Evolutionary conservation across 23 tunicate species (phyloP).

Genomic region (Botrylloides violaceus): DNA sequence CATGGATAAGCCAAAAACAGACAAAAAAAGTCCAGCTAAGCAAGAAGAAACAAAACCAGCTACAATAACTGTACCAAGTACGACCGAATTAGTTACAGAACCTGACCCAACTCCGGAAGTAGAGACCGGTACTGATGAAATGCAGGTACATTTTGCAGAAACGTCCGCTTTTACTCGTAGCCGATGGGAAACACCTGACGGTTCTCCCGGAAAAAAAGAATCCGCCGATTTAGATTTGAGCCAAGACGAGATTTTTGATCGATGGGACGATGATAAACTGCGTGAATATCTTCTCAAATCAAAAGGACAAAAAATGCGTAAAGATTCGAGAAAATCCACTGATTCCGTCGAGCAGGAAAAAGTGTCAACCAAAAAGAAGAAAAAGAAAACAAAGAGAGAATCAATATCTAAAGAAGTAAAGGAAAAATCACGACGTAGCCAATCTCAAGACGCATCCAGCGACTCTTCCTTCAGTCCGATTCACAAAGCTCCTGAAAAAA

Average conservation of each 20-base stretch:
- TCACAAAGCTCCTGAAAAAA: slow-evolving; percentile 7
- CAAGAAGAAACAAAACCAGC: neutral
- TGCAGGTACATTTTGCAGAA: neutral
- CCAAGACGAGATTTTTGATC: slow-evolving; percentile 18
- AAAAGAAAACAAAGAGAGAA: neutral
- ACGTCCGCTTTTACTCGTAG: slow-evolving; percentile 4
- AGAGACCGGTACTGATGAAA: neutral
- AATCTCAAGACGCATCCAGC: neutral
- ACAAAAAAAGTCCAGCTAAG: neutral
- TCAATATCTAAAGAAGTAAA: neutral
- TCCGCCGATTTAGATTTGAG: neutral
- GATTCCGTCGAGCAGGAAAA: neutral
- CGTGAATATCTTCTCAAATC: slow-evolving; percentile 22
- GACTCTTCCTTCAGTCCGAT: slow-evolving; percentile 24
- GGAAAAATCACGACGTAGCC: neutral
- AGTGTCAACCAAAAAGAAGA: neutral
- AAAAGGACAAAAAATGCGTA: slow-evolving; percentile 16
- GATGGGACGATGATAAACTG: slow-evolving; percentile 25
- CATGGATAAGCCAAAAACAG: neutral
- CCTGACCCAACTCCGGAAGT: neutral
- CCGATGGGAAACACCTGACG: slow-evolving; percentile 26
- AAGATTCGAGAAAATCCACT: neutral
- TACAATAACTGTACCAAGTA: neutral
- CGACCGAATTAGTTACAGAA: neutral
- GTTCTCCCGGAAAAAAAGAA: neutral